Base-by-base conservation (phyloP, 1,140 invertebrate genomes). In the Lerema accius region DNA sequence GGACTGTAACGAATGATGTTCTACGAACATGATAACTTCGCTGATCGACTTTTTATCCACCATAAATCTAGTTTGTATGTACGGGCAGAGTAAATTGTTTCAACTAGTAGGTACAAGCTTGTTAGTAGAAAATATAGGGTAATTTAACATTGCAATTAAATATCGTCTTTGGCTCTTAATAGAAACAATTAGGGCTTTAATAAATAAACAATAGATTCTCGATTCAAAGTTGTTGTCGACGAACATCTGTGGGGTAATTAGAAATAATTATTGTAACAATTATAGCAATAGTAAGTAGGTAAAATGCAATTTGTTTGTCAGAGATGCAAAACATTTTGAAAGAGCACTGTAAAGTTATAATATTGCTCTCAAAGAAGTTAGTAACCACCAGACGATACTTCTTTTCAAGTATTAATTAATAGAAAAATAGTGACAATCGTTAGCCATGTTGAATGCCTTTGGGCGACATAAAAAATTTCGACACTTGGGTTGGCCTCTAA, bases 1-100 rank as follows among this genome's bases (percentile, higher is more conserved):
- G 19, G 19, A 56, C 23, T 56, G 40, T 32, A 56, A 56, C 40
- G 40, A 56, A 56, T 56, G 39, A 28, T 43, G 23, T 56, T 56
- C 53, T 56, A 56, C 19, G 40, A 45, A 56, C 53, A 55, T 42
- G 19, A 10, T 45, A 17, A 42, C 23, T 55, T 42, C 6, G 53
- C 26, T 11, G 23, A 45, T 45, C 53, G 26, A 46, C 16, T 46
- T 45, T 58, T 58, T 46, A 46, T 13, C 16, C 5, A 15, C 26
- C 17, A 58, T 58, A 58, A 58, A 46, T 58, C 23, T 45, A 45
- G 53, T 58, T 32, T 10, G 10, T 10, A 43, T 58, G 28, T 4
- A n/a, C n/a, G n/a, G n/a, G n/a, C n/a, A 40, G 19, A 53, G 35
- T 23, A 26, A 53, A 40, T 23, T 53, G 40, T 28, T 32, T 7